Evolutionary conservation across 2,888 invertebrate genomes (phyloP), one percentile per base, ranked within the genome.

Genomic region (Drosophila aldrichi): DNA sequence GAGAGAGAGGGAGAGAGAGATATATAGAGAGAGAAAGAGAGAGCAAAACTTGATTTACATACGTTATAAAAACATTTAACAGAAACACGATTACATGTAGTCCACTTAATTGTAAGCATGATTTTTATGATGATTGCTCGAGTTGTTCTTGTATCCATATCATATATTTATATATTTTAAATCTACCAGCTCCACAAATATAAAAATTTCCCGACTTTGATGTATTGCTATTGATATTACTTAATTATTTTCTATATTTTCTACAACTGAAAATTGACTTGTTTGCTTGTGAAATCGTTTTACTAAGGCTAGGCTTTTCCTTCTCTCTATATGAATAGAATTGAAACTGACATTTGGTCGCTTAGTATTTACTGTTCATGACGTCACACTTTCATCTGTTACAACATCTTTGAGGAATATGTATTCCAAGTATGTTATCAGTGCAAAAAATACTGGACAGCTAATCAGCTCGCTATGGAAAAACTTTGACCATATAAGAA

Each of bases 31-130:
- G 12, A 18, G 20, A 49, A 14, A 36, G 16, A 52, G 22, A 61
- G 34, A 56, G 48, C 8, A 57, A 43, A 65, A 71, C 58, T 63
- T 60, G 68, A 67, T 56, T 66, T 63, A 61, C 61, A 73, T 63
- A 61, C 61, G 70, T 60, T 65, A 54, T 54, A 48, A 59, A 57
- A 65, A 60, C 32, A 59, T 43, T 34, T 56, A 56, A 41, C 20
- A 57, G 22, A 38, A 25, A 55, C 46, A n/a, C 12, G 9, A 16
- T 22, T 46, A 32, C 32, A n/a, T 20, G 48, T 63, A 59, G 57
- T 22, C 38, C 25, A 48, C 51, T 48, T 52, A 44, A 44, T 38
- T 22, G 41, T 32, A 18, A 34, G 55, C 54, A 41, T 41, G 34
- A 12, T 40, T 65, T 32, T 49, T 20, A 36, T 51, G 8, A 16